Percentiles rank a stretch among this genome's conserved stretches.
These are phyloP conservation scores for Glossophaga mutica DNA, from an alignment of 2,797 vertebrate species.

Conservation along the genomic window DNA sequence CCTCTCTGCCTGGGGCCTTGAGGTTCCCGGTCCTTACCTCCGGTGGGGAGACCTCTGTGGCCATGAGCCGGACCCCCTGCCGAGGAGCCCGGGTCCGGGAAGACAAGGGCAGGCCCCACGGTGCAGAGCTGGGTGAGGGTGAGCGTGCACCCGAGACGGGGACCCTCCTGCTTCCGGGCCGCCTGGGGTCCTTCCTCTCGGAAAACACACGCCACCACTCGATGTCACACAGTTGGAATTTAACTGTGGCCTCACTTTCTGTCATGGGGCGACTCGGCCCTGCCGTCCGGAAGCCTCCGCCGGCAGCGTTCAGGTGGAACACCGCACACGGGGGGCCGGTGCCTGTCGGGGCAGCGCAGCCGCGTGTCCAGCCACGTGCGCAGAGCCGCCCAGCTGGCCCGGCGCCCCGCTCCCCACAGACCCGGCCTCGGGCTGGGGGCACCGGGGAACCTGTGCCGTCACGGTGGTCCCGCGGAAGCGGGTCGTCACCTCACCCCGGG, in stretches of 20 bases:
- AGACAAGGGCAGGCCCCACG: fast-evolving
- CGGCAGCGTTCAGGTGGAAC: neutral
- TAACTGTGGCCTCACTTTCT: fast-evolving
- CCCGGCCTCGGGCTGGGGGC: fast-evolving
- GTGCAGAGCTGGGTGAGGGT: neutral
- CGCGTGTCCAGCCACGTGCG: neutral
- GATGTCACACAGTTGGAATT: fast-evolving
- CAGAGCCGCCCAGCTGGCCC: fast-evolving
- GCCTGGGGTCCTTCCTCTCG: neutral
- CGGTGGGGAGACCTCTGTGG: neutral
- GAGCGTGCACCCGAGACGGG: fast-evolving
- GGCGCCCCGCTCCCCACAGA: fast-evolving
- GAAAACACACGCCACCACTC: fast-evolving
- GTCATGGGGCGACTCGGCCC: neutral
- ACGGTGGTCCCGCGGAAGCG: fast-evolving
- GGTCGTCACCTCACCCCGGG: fast-evolving
- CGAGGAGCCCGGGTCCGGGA: fast-evolving
- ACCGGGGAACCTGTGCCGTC: fast-evolving
- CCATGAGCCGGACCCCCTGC: neutral
- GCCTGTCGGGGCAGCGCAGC: fast-evolving
- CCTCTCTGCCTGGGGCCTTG: neutral
- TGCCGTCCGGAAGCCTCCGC: fast-evolving
- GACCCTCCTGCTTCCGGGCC: fast-evolving
- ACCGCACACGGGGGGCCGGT: fast-evolving
- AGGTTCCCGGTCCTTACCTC: neutral